Base-by-base conservation (phyloP, 2,888 invertebrate species). In the Polylopha cassiicola region DNA sequence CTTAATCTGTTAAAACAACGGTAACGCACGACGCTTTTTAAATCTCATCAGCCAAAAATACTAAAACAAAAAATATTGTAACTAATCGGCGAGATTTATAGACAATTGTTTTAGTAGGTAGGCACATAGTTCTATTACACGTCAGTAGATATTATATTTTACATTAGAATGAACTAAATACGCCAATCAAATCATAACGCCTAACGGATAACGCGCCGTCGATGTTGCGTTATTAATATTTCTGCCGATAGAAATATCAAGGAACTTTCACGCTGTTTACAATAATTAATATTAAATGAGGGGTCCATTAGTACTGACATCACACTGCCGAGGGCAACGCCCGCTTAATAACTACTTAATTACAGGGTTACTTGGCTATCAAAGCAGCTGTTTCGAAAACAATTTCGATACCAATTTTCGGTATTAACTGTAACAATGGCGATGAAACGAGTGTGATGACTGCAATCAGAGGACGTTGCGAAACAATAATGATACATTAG, bases 281-380 rank as follows among this genome's bases (percentile, higher is more conserved):
- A 3, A 6, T 17, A 17, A 28, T 16, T 17, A 26, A 4, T 7
- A 10, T 3, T 8, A 20, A 17, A 29, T n/a, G 4, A 24, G 24
- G 24, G 8, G 7, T 29, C 13, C 10, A 18, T 8, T 16, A 28
- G 7, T 22, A 22, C 21, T 16, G 17, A 17, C 17, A 21, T 15
- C 4, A 32, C 18, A 10, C n/a, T n/a, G n/a, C n/a, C n/a, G 21
- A 22, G 33, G 18, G 16, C 23, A 39, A 34, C 10, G 39, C 3
- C 22, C 39, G 28, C 17, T 29, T 34, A 23, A 39, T 33, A 33
- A 27, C 6, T 8, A 14, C 15, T 16, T 22, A 33, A 39, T 39
- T 33, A 29, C 32, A 15, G 20, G 18, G 32, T 14, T 23, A 28
- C 22, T 29, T 7, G 9, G n/a, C 26, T 26, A 13, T 14, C 20